These are phyloP conservation scores for Leptura quadrifasciata DNA, from an alignment of 2,888 invertebrate species.

Conservation along the genomic window DNA sequence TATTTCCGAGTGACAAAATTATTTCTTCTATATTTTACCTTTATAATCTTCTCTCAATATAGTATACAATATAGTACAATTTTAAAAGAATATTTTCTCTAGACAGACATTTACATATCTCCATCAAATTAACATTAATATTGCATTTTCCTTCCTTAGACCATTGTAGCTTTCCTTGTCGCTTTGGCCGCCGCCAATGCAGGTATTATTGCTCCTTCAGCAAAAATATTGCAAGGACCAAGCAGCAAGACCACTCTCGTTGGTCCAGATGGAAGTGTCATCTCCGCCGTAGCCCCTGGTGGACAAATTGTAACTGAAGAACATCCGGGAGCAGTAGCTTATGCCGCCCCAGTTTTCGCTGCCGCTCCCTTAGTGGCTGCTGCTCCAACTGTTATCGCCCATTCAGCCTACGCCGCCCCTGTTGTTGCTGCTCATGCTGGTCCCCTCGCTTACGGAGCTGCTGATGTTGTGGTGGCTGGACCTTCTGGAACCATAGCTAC, in stretches of 20 bases:
- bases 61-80: too few species aligned
- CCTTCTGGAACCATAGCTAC: slow-evolving; percentile 61
- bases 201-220: slow-evolving; percentile 45
- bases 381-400: not conserved
- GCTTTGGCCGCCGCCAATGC: slow-evolving; percentile 57
- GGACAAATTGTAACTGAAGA: slow-evolving; percentile 55
- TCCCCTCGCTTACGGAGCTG: not conserved
- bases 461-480: slow-evolving; percentile 52
- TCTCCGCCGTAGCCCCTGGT: slow-evolving; percentile 58
- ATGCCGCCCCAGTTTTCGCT: slow-evolving; percentile 42
- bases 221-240: slow-evolving; percentile 62
- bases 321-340: slow-evolving; percentile 47
- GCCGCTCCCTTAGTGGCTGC: slow-evolving; percentile 45
- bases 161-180: slow-evolving; percentile 56
- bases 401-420: not conserved
- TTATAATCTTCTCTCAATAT: too few species aligned
- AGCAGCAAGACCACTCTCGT: slow-evolving; percentile 64
- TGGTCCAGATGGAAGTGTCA: slow-evolving; percentile 65
- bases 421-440: slow-evolving; percentile 18
- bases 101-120: too few species aligned
- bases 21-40: too few species aligned
- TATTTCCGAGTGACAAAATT: too few species aligned
- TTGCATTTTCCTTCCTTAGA: slow-evolving; percentile 36
- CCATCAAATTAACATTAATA: not conserved
- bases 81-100: too few species aligned